Conservation (phyloP, 2,113 vertebrate species). For the Istiophorus platypterus region DNA sequence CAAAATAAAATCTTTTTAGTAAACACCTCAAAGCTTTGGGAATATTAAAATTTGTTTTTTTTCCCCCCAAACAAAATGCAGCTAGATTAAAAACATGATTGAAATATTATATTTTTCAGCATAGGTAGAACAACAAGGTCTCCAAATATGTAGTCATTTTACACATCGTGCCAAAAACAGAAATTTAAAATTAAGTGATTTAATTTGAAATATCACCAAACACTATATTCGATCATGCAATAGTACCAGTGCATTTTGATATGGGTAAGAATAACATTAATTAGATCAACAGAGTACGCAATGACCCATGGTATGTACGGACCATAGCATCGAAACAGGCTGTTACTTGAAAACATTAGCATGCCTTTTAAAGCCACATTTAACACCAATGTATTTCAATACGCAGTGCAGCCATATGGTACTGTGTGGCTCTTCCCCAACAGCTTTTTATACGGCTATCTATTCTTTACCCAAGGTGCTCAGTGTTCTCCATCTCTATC, state of each 20-base stretch:
- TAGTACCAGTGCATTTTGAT: not conserved
- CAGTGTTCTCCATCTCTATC: slow-evolving; percentile 57
- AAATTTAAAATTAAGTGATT: not conserved
- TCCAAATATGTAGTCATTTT: not conserved
- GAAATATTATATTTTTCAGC: too few relatives aligned
- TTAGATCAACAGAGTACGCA: not conserved
- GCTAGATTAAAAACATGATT: not conserved
- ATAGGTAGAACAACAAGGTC: too few relatives aligned
- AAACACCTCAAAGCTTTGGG: not conserved
- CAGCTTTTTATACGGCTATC: slow-evolving; percentile 15
- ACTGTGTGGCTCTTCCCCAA: not conserved
- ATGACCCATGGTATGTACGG: not conserved
- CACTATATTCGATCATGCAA: not conserved
- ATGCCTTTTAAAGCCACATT: not conserved
- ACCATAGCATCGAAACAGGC: not conserved
- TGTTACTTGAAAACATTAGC: slow-evolving; percentile 9
- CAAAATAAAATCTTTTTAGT: too few relatives aligned
- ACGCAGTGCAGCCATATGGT: not conserved
- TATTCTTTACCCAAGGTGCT: slow-evolving; percentile 44
- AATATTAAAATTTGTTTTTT: not conserved
- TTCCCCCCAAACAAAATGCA: not conserved
- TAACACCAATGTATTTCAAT: not conserved
- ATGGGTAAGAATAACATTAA: not conserved
- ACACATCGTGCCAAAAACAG: not conserved
- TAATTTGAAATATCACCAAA: too few relatives aligned